Evolutionary conservation across 37 sponge, comb jelly and placozoan species (phyloP), one percentile per base, ranked within the genome.

Genomic region (Halichondria panicea): DNA sequence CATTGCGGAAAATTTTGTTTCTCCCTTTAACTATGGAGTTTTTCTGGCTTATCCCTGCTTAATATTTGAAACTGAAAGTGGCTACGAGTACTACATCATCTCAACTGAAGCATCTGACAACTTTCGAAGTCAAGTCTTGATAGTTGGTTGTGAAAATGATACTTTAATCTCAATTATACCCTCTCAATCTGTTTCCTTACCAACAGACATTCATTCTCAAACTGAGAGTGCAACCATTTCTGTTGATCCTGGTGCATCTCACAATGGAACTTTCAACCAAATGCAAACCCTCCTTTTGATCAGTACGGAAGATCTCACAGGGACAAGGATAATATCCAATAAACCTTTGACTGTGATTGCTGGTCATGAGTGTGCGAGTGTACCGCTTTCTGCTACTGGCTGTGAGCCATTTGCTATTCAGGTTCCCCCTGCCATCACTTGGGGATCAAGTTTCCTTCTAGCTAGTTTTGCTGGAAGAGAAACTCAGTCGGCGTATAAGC

Each of bases 351-450:
- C 52, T 48, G 71, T 70, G 4, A 32, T 72, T 12, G 31, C 59
- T 25, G 74, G 74, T 4, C 74, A 72, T 24, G 74, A 72, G 36
- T 72, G 74, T 55, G 58, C 58, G 11, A 72, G 12, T 11, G 39
- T 72, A 27, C 74, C 56, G 4, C 7, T 21, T 18, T 52, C 52
- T 55, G 35, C 4, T 5, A 37, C 18, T 72, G 40, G 31, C 28
- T 72, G 74, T 55, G 74, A 58, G 60, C 74, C 56, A 8, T 24
- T 72, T 3, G 50, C 56, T 55, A 11, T 45, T 19, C 74, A 72
- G 11, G 55, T 72, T 11, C 74, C 74, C 53, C 74, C 74, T 4
- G 7, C 59, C 11, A 12, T 31, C 30, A 72, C 45, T 33, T 72
- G 74, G 74, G 74, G 74, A 13, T 55, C 6, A 11, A 25, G 7